Base-by-base conservation (phyloP, 2,888 invertebrate genomes). In the Melanostoma scalare region DNA sequence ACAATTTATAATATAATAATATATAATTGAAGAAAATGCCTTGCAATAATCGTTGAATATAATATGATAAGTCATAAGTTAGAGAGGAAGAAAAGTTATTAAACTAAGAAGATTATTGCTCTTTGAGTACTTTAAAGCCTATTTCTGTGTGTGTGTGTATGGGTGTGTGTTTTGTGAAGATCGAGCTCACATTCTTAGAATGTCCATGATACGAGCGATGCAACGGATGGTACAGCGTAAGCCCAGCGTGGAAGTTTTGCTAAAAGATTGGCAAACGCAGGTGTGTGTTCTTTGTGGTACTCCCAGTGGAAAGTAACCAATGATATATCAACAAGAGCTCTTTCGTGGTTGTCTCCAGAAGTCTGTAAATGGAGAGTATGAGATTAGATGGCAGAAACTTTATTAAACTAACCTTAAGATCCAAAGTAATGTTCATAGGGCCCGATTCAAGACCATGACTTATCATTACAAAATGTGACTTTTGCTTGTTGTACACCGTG, bases 211-310 rank as follows among this genome's bases (percentile, higher is more conserved):
- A 87, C 87, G 36, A 89, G 82, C 6, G 88, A 86, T 38, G 89
- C 88, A 3, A 89, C 88, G 1, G 88, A 87, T 56, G 89, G 89
- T 0, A 89, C 88, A 42, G 87, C 88, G 74, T 88, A 87, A 1
- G 88, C 88, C 89, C 89, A 89, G 30, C 86, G 87, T 31, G 89
- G 89, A 35, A 88, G 56, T 78, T 88, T 88, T 30, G 86, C 85
- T 38, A 89, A 69, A 60, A 89, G 73, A 85, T 87, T 87, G 5
- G 88, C 87, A 86, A 89, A 89, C 30, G 87, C 85, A 20, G 88
- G 86, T 31, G 89, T 89, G 61, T 88, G 88, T 48, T 89, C 88
- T 73, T 88, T 88, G 48, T 89, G 88, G 56, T 88, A 88, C 72
- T 89, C 89, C 86, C 87, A 88, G 77, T 89, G 88, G 10, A 86